Base-by-base conservation (phyloP, 30 jellyfish, hydroid and myxozoan species). In the Sanderia malayensis region DNA sequence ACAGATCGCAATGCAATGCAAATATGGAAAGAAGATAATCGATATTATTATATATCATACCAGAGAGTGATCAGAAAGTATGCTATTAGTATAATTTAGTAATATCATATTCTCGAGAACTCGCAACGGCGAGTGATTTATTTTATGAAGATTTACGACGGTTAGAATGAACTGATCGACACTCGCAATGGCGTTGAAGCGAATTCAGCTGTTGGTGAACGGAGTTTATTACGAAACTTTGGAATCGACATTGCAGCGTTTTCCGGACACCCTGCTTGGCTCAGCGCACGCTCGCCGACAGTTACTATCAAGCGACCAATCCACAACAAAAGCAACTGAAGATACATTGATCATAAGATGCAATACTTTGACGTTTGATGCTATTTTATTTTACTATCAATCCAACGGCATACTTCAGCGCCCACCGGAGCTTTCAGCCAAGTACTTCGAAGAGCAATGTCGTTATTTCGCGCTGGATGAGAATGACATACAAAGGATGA, bases 261-360 rank as follows among this genome's bases (percentile, higher is more conserved):
- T 58, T 46, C 97, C 97, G 13, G 79, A 73, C 32, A 80, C 97
- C 1, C 87, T 88, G 21, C 87, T 88, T 8, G 97, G 97, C 7
- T 80, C 90, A 29, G 58, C 49, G 6, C 62, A 49, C 69, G 34
- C 45, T 1, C 73, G 97, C n/a, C 46, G 33, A 59, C n/a, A n/a
- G n/a, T n/a, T n/a, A n/a, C n/a, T n/a, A n/a, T n/a, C n/a, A n/a
- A n/a, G n/a, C n/a, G n/a, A n/a, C n/a, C n/a, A n/a, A n/a, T 18
- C 49, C 21, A 63, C 55, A 23, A 59, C 53, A 23, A 31, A 29
- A 23, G 17, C 80, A 32, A 60, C 26, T 15, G 20, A 79, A 17
- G 46, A 70, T 47, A 27, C 46, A 44, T 60, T 75, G 25, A 24
- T 1, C 19, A 53, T 88, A 18, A 73, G 74, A 2, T 62, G 97